These are phyloP conservation scores for Heliconius melpomene DNA, from an alignment of 1,140 invertebrate species.

Conservation along the genomic window DNA sequence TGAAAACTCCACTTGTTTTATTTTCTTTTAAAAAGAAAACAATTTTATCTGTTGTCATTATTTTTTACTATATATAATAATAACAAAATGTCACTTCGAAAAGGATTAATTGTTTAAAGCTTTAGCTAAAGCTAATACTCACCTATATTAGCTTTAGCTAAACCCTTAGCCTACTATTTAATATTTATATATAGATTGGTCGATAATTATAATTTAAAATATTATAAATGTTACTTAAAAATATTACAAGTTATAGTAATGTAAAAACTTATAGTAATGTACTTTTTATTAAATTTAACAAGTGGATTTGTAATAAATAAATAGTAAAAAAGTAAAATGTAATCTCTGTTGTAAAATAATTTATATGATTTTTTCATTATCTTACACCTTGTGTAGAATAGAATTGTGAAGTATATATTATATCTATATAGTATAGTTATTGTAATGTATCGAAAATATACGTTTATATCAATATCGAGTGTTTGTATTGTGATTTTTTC, in stretches of 20 bases:
- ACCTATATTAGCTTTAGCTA: too few species aligned
- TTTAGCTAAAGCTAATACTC: too few species aligned
- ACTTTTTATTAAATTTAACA: neutral
- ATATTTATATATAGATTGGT: too few species aligned
- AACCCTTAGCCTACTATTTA: too few species aligned
- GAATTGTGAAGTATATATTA: neutral
- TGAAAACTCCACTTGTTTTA: neutral
- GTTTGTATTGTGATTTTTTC: neutral
- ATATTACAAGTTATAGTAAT: too few species aligned
- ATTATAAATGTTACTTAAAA: too few species aligned
- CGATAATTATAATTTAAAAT: too few species aligned
- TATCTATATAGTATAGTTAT: neutral
- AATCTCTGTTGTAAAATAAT: neutral
- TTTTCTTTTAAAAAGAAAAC: neutral
- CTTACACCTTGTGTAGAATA: neutral
- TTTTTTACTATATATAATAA: neutral
- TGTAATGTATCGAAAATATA: conserved; percentile 1
- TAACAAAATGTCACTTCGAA: too few species aligned
- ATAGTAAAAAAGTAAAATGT: neutral
- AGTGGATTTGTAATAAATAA: neutral
- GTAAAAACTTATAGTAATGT: neutral
- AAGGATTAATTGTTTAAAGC: too few species aligned
- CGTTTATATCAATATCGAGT: neutral
- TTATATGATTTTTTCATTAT: neutral
- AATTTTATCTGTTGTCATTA: neutral